Conservation (phyloP, 2,888 invertebrate species). For the Pharmacophagus antenor region DNA sequence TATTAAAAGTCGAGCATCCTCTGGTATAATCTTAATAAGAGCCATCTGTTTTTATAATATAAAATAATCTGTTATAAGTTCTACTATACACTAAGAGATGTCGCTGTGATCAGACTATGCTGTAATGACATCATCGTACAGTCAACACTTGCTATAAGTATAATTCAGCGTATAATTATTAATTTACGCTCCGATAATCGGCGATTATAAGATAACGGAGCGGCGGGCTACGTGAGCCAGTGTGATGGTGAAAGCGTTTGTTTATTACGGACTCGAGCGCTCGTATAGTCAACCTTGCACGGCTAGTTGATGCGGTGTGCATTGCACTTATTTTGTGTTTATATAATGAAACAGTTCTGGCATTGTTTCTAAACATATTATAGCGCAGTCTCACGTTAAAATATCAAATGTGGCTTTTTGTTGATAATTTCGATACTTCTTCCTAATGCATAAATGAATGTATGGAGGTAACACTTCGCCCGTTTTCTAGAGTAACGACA, state of each 20-base stretch:
- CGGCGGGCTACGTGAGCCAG: slow-evolving; percentile 16
- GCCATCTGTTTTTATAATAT: slow-evolving; percentile 20
- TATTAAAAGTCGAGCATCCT: too few relatives aligned
- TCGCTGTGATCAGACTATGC: slow-evolving; percentile 14
- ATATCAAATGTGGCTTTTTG: not conserved
- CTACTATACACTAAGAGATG: slow-evolving; percentile 13
- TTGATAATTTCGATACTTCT: not conserved
- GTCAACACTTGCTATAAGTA: slow-evolving; percentile 7
- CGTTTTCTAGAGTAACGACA: too few relatives aligned
- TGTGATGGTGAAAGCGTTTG: slow-evolving; percentile 20
- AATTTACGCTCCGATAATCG: slow-evolving; percentile 30
- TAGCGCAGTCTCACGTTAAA: not conserved
- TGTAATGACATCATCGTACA: slow-evolving; percentile 12
- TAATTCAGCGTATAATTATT: slow-evolving; percentile 26
- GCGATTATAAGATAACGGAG: slow-evolving; percentile 20
- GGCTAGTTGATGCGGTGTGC: not conserved
- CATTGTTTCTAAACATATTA: not conserved
- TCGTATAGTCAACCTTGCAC: slow-evolving; percentile 20
- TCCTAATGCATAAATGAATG: too few relatives aligned
- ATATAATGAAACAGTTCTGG: slow-evolving; percentile 1
- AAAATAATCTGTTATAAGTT: slow-evolving; percentile 2
- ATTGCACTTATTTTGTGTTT: slow-evolving; percentile 2
- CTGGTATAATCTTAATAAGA: slow-evolving; percentile 1
- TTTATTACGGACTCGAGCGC: slow-evolving; percentile 11
- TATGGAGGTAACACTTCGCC: too few relatives aligned